Percentiles rank a stretch among this genome's conserved stretches.
Evolutionary conservation across 2,113 vertebrate genomes (phyloP).

Genomic region (Podarcis cretensis): DNA sequence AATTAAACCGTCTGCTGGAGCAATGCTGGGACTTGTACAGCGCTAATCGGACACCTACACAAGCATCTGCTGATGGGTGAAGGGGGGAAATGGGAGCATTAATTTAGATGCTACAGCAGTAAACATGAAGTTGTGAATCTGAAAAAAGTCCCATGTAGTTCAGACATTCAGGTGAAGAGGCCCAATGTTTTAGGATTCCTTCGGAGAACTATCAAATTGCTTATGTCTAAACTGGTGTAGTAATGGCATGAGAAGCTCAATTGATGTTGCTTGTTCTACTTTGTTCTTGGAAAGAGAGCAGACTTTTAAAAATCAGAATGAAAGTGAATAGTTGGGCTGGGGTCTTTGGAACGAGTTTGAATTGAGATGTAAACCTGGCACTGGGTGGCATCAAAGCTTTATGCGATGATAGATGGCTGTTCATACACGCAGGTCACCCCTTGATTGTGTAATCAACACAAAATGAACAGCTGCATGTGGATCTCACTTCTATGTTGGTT

Average conservation of each 20-base stretch:
- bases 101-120: not conserved
- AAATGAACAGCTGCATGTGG: not conserved
- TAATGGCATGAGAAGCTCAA: not conserved
- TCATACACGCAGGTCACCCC: no score
- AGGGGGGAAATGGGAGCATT: slow-evolving; percentile 5
- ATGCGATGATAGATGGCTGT: not conserved
- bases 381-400: not conserved
- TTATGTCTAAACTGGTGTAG: not conserved
- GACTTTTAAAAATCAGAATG: not conserved
- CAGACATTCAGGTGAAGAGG: not conserved
- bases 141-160: not conserved
- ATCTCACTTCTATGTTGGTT: not conserved
- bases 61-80: not conserved
- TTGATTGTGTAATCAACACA: not conserved
- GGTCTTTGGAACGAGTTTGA: not conserved
- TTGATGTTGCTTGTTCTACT: not conserved
- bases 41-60: slow-evolving; percentile 26
- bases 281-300: not conserved
- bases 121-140: not conserved
- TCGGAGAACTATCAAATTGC: not conserved
- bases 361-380: not conserved
- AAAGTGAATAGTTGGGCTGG: not conserved
- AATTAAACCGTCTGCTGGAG: slow-evolving; percentile 68
- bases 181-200: not conserved
- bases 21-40: not conserved